Evolutionary conservation across 2,888 invertebrate species (phyloP).

Genomic region (Aphrophora alni): DNA sequence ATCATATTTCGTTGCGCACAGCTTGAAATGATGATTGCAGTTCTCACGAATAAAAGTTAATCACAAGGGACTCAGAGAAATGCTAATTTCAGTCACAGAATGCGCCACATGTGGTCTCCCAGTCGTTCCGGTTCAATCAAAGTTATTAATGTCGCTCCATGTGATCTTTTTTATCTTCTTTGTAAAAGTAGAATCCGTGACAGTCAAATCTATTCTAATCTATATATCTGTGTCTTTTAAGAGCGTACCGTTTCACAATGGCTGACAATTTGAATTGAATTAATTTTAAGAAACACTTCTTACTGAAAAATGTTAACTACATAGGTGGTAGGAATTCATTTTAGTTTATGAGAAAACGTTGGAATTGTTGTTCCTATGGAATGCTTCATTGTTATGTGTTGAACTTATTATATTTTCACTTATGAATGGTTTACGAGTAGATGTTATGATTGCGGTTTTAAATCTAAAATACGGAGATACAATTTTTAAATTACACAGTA

Average conservation of each 20-base stretch:
- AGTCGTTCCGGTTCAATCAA: background rate
- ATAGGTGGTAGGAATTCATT: too few species aligned
- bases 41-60: background rate
- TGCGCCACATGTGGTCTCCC: background rate
- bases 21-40: background rate
- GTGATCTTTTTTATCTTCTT: background rate
- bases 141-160: background rate
- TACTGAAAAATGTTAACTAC: too few species aligned
- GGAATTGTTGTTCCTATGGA: too few species aligned
- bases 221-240: background rate
- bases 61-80: background rate
- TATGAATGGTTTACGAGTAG: too few species aligned
- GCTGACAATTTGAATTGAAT: background rate
- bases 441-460: too few species aligned
- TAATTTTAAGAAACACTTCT: too few species aligned
- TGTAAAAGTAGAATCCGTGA: constrained; percentile 9
- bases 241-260: background rate
- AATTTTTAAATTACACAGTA: too few species aligned
- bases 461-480: too few species aligned
- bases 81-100: background rate
- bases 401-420: too few species aligned
- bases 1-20: background rate
- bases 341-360: too few species aligned
- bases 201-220: background rate
- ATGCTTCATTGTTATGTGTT: too few species aligned